Base-by-base conservation (phyloP, 2,797 vertebrate species). In the Rhynchotus rufescens region DNA sequence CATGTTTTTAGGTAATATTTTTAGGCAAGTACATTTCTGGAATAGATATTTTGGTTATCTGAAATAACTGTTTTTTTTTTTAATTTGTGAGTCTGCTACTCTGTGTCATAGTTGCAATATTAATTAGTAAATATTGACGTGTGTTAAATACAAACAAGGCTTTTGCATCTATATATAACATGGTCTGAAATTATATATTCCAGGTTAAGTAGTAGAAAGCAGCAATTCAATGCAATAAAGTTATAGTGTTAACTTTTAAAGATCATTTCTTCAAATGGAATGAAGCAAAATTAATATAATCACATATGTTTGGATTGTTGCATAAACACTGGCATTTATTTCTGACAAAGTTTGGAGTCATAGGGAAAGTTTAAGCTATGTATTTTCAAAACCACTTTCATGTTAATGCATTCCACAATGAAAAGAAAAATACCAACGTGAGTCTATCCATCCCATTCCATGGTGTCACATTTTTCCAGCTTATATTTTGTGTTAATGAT, bases 1-100 rank as follows among this genome's bases (percentile, higher is more conserved):
- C 92, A 93, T 96, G 84, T 85, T 97, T 97, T 97, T 98, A 98
- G 98, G 98, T 99, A 97, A 98, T 66, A 71, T 84, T 92, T 90
- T 92, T 68, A 71, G 60, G 79, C 2, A 4, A 11, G 0, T 92
- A 52, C 49, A 59, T 88, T 84, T 66, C 47, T 69, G 69, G 78
- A 81, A 30, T 69, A 75, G 88, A 36, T 81, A 45, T 21, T 45
- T 71, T 85, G 13, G 38, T 62, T 73, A 49, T 47, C 23, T 84
- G 77, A 79, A 87, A 21, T 69, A 64, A 71, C 12, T 68, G 22
- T 36, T 36, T 36, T 36, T 44, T 64, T 9, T 72, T 85, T 49
- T 40, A 26, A 47, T 40, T 56, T 83, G 25, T 76, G 80, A 66
- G 34, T 76, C 76, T 94, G n/a, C 47, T 83, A 1, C 62, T 49